Evolutionary conservation across 1,140 invertebrate species (phyloP), one percentile per base, ranked within the genome.

Genomic region (Doryteuthis pealeii): DNA sequence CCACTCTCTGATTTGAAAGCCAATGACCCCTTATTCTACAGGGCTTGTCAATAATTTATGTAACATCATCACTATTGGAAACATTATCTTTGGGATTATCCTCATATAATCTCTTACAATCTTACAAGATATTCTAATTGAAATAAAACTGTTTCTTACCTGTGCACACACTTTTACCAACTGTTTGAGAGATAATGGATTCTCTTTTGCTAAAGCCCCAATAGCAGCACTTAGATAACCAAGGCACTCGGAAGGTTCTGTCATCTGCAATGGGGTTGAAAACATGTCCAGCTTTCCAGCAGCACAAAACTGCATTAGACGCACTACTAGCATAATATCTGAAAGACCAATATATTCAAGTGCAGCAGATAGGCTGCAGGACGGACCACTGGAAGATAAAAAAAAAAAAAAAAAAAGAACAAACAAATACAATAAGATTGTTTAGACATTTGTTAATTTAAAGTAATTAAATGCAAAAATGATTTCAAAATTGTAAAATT

Each of bases 291-390:
- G 87, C 66, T 90, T 86, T 66, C 91, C 91, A 71, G 89, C 87
- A 4, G 91, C 91, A 76, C 90, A 90, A 35, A 92, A 80, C 58
- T 90, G 90, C 92, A 92, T 92, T 26, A 92, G 83, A n/a, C 89
- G 87, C 0, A 92, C 90, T 3, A 92, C 87, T 79, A 90, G 89
- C 71, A 88, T 86, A 35, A 92, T 90, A 84, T 92, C 91, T 35
- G 89, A 89, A 69, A 92, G 82, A 28, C 91, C 91, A 30, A 92
- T 90, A 22, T 88, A 86, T 77, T 90, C 88, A 31, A 92, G 82
- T 22, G 90, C 90, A 43, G 87, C 87, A 12, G 89, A 87, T 66
- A 91, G 80, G 77, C 88, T 89, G 75, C 89, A 90, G 3, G 88
- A 86, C 72, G 85, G 85, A 31, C 88, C 87, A 84, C 90, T 90